A percentile compares a stretch with the other conserved stretches of the same genome.
These are phyloP conservation scores for Centropus unirufus DNA, from an alignment of 2,113 vertebrate species.

Conservation along the genomic window DNA sequence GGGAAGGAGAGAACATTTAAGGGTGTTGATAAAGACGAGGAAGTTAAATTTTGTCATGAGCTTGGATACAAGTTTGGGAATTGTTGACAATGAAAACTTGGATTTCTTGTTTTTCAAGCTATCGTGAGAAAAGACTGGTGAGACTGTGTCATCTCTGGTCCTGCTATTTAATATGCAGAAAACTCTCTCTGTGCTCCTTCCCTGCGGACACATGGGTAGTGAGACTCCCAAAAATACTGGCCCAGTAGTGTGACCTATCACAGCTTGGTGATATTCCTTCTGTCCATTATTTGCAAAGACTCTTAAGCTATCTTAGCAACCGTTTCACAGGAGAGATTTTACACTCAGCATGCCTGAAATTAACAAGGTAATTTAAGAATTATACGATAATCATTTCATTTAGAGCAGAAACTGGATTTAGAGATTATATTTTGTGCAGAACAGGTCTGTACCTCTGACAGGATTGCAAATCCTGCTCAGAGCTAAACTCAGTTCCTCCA, in stretches of 20 bases:
- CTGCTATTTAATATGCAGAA: background rate
- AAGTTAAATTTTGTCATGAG: background rate
- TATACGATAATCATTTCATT: background rate
- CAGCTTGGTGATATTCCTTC: background rate
- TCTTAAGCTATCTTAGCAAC: background rate
- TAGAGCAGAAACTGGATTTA: background rate
- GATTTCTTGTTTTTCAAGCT: background rate
- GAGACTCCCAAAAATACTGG: background rate
- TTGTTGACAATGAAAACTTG: rapidly evolving
- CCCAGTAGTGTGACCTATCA: background rate
- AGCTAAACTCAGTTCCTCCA: background rate
- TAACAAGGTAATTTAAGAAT: background rate
- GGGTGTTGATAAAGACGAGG: background rate
- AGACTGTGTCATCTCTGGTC: background rate
- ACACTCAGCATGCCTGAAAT: background rate
- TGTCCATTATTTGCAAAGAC: background rate
- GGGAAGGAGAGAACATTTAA: background rate
- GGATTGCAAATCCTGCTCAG: background rate
- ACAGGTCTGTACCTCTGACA: background rate
- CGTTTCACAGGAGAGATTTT: background rate
- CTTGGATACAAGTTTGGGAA: background rate
- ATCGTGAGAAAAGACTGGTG: background rate
- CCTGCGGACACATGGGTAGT: background rate
- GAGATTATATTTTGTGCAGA: background rate
- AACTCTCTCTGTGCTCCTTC: background rate